Percentiles rank a stretch among this genome's conserved stretches.
Evolutionary conservation across 2,888 invertebrate genomes (phyloP).

Genomic region (Ferdinandea cuprea): DNA sequence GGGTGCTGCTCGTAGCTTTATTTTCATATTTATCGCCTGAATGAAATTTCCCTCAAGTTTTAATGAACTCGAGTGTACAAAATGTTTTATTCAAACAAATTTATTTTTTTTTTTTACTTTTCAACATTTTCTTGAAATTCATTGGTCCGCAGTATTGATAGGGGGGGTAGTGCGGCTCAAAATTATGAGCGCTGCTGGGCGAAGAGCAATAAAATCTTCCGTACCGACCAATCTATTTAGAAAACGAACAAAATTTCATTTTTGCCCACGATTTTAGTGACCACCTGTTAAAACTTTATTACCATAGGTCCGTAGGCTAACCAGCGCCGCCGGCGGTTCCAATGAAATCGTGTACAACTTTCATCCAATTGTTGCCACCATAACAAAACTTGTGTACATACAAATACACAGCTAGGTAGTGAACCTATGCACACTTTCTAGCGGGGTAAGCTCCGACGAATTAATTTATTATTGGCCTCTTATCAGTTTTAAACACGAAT

Average conservation of each 20-base stretch:
- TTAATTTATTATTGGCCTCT: slow-evolving; percentile 64
- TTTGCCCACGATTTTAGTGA: slow-evolving; percentile 53
- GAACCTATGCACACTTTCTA: slow-evolving; percentile 16
- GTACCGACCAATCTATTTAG: slow-evolving; percentile 35
- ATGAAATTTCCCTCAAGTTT: slow-evolving; percentile 61
- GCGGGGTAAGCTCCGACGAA: slow-evolving; percentile 57
- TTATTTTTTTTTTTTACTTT: slow-evolving; percentile 5
- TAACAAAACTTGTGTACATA: neutral
- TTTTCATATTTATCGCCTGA: slow-evolving; percentile 60
- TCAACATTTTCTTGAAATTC: slow-evolving; percentile 24
- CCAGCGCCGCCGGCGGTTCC: slow-evolving; percentile 13
- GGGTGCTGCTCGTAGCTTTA: slow-evolving; percentile 22
- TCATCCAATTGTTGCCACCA: slow-evolving; percentile 40
- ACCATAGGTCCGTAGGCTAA: slow-evolving; percentile 29
- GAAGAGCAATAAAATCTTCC: slow-evolving; percentile 39
- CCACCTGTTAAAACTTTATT: slow-evolving; percentile 72
- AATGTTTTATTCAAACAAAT: slow-evolving; percentile 66
- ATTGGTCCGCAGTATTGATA: slow-evolving; percentile 2
- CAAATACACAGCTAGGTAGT: neutral
- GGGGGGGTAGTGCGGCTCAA: neutral
- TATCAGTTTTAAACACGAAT: slow-evolving; percentile 68
- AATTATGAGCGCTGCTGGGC: neutral
- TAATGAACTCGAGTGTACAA: slow-evolving; percentile 62
- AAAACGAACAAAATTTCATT: slow-evolving; percentile 51
- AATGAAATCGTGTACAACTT: slow-evolving; percentile 64